These are phyloP conservation scores for Mugil cephalus DNA, from an alignment of 2,113 vertebrate species.

Conservation along the genomic window DNA sequence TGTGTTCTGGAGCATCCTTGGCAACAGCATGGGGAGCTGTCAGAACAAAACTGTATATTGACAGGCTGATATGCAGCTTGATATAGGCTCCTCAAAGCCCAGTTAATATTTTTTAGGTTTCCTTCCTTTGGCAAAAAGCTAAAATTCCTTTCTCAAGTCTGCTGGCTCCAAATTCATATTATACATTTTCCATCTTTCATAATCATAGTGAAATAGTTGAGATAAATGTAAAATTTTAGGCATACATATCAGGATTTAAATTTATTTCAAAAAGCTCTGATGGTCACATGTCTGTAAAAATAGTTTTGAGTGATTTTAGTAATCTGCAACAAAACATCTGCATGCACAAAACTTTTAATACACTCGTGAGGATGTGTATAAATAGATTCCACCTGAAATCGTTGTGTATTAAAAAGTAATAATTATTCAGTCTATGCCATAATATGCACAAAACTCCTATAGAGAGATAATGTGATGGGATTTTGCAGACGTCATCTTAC, in stretches of 20 bases:
- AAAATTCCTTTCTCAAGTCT: constrained; percentile 9
- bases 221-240: background rate
- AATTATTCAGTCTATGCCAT: no score
- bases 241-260: background rate
- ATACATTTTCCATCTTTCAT: background rate
- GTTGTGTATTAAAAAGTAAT: no score
- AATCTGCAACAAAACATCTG: no score
- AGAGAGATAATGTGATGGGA: no score
- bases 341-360: no score
- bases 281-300: background rate
- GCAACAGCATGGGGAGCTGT: constrained; percentile 74
- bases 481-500: no score
- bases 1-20: constrained; percentile 70
- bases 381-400: no score
- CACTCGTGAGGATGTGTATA: no score
- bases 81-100: constrained; percentile 27
- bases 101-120: constrained; percentile 41
- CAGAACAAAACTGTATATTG: constrained; percentile 71
- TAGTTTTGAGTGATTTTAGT: background rate
- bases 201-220: background rate
- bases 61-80: constrained; percentile 50
- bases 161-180: background rate
- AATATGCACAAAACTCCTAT: no score
- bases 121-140: constrained; percentile 23
- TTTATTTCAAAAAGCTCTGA: background rate